phyloP scores from a whole-genome alignment of 1,140 invertebrate species.

The Eumaeus atala region DNA sequence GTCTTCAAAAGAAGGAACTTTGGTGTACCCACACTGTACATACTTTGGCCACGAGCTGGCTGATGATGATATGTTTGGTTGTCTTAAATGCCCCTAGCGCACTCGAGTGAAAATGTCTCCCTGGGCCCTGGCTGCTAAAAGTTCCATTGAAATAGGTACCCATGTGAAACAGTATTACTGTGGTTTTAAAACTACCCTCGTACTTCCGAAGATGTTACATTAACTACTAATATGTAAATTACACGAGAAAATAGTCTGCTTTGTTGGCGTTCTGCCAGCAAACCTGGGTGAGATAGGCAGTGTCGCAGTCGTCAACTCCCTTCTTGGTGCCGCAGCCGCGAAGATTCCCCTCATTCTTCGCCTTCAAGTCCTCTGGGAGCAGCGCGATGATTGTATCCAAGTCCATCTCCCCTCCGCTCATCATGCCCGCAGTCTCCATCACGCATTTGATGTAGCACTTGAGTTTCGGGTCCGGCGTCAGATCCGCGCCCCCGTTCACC shows the following conservation, averaged over 20 bases:
- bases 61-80: too few species aligned
- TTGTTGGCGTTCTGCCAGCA: constrained; percentile 58
- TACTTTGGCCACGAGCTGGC: too few species aligned
- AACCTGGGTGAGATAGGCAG: constrained; percentile 50
- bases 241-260: constrained; percentile 54
- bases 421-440: constrained; percentile 63
- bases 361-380: constrained; percentile 40
- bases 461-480: constrained; percentile 44
- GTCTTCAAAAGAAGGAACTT: too few species aligned
- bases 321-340: constrained; percentile 44
- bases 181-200: too few species aligned
- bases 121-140: too few species aligned
- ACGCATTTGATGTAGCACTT: constrained; percentile 64
- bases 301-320: constrained; percentile 58
- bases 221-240: constrained; percentile 6
- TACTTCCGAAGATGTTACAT: neutral
- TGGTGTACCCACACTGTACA: too few species aligned
- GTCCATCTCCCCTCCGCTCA: constrained; percentile 50
- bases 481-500: constrained; percentile 41
- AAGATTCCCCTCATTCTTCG: constrained; percentile 35
- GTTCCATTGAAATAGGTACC: too few species aligned
- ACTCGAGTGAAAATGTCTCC: too few species aligned
- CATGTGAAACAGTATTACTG: too few species aligned
- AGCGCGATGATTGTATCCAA: constrained; percentile 51
- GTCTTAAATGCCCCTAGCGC: too few species aligned